phyloP scores from a whole-genome alignment of 2,888 invertebrate genomes.

The Tetragnatha montana region DNA sequence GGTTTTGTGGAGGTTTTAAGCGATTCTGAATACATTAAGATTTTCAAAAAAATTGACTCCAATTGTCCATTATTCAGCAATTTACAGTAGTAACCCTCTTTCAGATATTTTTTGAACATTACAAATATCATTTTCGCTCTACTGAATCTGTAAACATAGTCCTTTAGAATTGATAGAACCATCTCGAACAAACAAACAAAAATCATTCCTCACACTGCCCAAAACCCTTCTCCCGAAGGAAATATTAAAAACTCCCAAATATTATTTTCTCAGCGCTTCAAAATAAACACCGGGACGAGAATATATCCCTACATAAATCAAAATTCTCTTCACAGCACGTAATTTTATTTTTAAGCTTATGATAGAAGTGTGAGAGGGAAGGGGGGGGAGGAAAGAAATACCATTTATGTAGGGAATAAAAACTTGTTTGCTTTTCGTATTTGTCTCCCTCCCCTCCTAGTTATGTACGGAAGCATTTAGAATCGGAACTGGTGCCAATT shows the following conservation, averaged over 20 bases:
- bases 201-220: not conserved
- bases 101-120: too few relatives aligned
- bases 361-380: not conserved
- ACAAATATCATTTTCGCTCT: too few relatives aligned
- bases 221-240: not conserved
- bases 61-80: too few relatives aligned
- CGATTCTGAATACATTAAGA: too few relatives aligned
- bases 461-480: slow-evolving; percentile 49
- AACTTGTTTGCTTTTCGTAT: slow-evolving; percentile 46
- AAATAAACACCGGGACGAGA: not conserved
- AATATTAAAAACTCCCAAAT: not conserved
- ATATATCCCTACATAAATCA: not conserved
- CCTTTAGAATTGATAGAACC: too few relatives aligned
- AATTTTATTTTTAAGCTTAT: not conserved
- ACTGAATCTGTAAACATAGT: too few relatives aligned
- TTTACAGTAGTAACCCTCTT: too few relatives aligned
- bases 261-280: not conserved
- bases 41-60: too few relatives aligned
- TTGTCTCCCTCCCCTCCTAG: slow-evolving; percentile 5
- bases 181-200: too few relatives aligned
- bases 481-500: slow-evolving; percentile 36
- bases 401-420: slow-evolving; percentile 25
- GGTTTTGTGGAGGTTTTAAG: too few relatives aligned
- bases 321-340: not conserved
- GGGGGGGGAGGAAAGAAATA: not conserved